Base-by-base conservation (phyloP, 2,113 vertebrate species). In the Orycteropus afer region DNA sequence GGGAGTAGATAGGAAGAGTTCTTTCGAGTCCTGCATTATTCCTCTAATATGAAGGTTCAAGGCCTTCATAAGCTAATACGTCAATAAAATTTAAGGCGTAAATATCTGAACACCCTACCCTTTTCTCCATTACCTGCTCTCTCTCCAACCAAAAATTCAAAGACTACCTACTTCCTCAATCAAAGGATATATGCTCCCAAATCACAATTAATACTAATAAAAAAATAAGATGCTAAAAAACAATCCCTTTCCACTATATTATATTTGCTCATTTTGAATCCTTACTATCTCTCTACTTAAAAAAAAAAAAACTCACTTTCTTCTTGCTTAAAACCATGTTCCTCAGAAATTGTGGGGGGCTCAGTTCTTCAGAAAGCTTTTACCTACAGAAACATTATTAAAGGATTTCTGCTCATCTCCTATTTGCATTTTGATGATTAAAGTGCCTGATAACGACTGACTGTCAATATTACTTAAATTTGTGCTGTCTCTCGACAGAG, bases 351-450 rank as follows among this genome's bases (percentile, higher is more conserved):
- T 73, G 77, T 73, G n/a, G 53, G 29, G 27, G 34, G 34, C 25
- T 92, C 27, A 45, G 14, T 67, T 88, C 82, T 84, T 59, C 37
- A 86, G 92, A 88, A 27, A 77, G 29, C 27, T 85, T 53, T 95
- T n/a, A 49, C 9, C 11, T 90, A 90, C 1, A 40, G 0, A n/a
- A 89, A 11, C 82, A 20, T 92, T 32, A 81, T 45, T 79, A 86
- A 0, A 22, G 23, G 92, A 57, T 40, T 90, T 80, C 76, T 2
- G 51, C 29, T 61, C 90, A 82, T 65, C 79, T 93, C 61, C 65
- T 86, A 84, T 65, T 77, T 90, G 32, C 83, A 89, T 55, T 92
- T 45, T 83, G 32, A 37, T 34, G 93, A 94, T 59, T 73, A 91
- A 97, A 63, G 2, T 77, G 59, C 6, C 15, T 59, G 47, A 20